Evolutionary conservation across 2,113 vertebrate genomes (phyloP).

Genomic region (Plotosus lineatus): DNA sequence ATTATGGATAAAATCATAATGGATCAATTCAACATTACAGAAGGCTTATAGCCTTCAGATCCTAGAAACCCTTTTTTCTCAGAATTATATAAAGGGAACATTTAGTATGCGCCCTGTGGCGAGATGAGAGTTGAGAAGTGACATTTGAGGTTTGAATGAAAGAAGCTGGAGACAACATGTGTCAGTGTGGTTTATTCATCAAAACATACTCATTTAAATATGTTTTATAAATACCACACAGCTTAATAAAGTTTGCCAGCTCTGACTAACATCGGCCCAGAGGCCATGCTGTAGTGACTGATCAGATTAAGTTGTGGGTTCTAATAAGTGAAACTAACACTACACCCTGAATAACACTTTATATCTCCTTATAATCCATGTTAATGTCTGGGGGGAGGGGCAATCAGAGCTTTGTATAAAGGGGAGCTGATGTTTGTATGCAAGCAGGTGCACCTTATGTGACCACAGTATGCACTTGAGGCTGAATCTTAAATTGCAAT

Average conservation of each 20-base stretch:
- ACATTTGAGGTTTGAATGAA: conserved; percentile 15
- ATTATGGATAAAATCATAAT: not conserved
- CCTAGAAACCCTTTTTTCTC: not conserved
- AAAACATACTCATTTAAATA: not conserved
- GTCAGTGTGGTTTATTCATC: not conserved
- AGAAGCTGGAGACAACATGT: not conserved
- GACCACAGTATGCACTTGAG: not conserved
- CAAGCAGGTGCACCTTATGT: not conserved
- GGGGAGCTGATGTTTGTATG: not conserved
- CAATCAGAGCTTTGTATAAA: not conserved
- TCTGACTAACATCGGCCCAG: not conserved
- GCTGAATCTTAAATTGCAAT: not conserved
- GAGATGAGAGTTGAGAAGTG: not conserved
- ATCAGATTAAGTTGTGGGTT: not conserved
- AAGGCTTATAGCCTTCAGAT: not conserved
- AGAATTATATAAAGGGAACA: not conserved
- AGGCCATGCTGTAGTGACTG: not conserved
- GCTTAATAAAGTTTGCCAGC: not conserved
- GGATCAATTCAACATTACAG: conserved; percentile 1
- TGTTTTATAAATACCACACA: conserved; percentile 5
- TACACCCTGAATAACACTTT: not conserved
- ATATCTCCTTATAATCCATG: no score
- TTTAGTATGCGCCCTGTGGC: not conserved
- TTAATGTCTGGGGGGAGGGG: no score
- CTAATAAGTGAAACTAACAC: not conserved